Evolutionary conservation across 2,888 invertebrate genomes (phyloP), one percentile per base, ranked within the genome.

Genomic region (Tridacna gigas): DNA sequence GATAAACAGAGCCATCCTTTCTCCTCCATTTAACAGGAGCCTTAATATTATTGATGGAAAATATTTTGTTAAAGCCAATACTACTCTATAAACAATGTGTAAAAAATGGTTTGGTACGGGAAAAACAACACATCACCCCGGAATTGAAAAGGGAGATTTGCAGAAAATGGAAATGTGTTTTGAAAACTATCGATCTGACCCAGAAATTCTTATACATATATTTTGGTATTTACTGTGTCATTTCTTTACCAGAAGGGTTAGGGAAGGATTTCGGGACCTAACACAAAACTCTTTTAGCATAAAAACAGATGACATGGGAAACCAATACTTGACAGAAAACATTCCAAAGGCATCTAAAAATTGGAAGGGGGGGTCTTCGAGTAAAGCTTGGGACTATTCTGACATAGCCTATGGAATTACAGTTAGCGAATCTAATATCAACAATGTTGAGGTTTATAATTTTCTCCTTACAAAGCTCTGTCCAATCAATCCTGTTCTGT

Each of bases 211-310:
- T 0, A 11, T 73, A 18, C 71, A 61, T 26, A 26, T 25, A 4
- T 69, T 77, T 71, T 77, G 77, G 77, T 77, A 69, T 69, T n/a
- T 77, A n/a, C 37, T 77, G 37, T 26, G 69, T n/a, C 69, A 77
- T 37, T 26, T 51, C 15, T 77, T 77, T 61, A 61, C 77, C 0
- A 71, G 78, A 28, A 25, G 73, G 45, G 71, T 71, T 15, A 73
- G 60, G 18, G 78, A 78, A 20, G 78, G 78, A 0, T 78, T 69
- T 45, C n/a, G 78, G 22, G 47, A 73, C 0, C 45, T 78, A 61
- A 78, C n/a, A 3, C 2, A 61, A 15, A 45, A 60, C 20, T 60
- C 67, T 69, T 66, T 77, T 51, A 11, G 11, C 3, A 22, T 69
- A 18, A 71, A 60, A 71, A 22, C n/a, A 26, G 77, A 77, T 77